A percentile compares a stretch with the other conserved stretches of the same genome.
These are phyloP conservation scores for Luffia ferchaultella DNA, from an alignment of 2,888 invertebrate species.

Conservation along the genomic window DNA sequence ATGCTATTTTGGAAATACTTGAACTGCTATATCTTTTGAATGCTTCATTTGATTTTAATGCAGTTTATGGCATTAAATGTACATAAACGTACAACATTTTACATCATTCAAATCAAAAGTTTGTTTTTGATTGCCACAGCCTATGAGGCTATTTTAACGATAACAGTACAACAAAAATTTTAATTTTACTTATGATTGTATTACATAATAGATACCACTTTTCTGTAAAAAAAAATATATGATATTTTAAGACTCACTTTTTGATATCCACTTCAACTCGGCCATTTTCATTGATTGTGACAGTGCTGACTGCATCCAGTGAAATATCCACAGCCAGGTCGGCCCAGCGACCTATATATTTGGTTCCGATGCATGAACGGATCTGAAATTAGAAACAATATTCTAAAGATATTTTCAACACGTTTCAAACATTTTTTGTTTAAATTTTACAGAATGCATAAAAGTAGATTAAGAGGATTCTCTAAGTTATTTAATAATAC, in stretches of 20 bases:
- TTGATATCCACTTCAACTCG: constrained; percentile 97
- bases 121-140: too few species aligned
- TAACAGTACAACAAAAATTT: too few species aligned
- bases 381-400: constrained; percentile 50
- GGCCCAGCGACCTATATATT: constrained; percentile 96
- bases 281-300: constrained; percentile 87
- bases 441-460: neutral
- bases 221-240: too few species aligned
- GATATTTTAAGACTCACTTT: constrained; percentile 57
- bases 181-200: too few species aligned
- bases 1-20: too few species aligned
- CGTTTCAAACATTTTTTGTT: neutral
- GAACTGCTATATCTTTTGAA: too few species aligned
- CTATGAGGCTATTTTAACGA: too few species aligned
- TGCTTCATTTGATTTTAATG: too few species aligned
- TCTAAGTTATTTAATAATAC: neutral
- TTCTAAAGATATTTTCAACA: neutral
- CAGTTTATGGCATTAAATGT: too few species aligned
- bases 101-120: too few species aligned
- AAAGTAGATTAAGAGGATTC: neutral
- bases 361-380: constrained; percentile 95
- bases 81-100: too few species aligned
- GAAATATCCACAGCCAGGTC: constrained; percentile 96
- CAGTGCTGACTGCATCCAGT: constrained; percentile 92
- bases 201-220: too few species aligned